phyloP scores from a whole-genome alignment of 37 sponge, comb jelly and placozoan species.

The Hormiphora californensis region DNA sequence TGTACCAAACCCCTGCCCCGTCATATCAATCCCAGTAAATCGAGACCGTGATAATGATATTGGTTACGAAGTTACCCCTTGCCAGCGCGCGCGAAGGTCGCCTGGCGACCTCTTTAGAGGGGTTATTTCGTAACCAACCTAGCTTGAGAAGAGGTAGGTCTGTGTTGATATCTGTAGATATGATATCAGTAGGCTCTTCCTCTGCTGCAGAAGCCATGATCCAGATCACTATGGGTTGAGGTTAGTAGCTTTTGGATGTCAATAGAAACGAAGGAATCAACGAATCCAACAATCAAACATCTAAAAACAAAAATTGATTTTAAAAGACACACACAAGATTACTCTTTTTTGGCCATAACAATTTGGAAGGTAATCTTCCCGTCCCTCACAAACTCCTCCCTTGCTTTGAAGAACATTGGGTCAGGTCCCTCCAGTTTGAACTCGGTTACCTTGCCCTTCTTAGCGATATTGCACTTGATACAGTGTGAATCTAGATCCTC shows the following conservation, averaged over 20 bases:
- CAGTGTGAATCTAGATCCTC: constrained; percentile 7
- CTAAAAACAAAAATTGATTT: background rate
- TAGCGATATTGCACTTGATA: constrained; percentile 9
- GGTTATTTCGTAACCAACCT: too few species aligned
- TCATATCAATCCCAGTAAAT: too few species aligned
- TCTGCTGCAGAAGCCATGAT: background rate
- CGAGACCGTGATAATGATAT: too few species aligned
- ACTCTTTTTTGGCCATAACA: background rate
- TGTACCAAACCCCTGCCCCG: too few species aligned
- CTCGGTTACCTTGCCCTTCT: background rate
- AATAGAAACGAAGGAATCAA: background rate
- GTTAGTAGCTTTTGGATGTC: background rate
- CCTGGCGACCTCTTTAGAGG: too few species aligned
- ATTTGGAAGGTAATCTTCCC: background rate
- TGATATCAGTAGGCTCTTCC: too few species aligned
- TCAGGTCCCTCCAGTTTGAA: background rate
- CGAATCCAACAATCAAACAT: too few species aligned
- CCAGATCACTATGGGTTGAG: background rate
- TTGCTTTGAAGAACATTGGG: background rate
- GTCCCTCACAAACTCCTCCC: background rate
- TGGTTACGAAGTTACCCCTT: too few species aligned
- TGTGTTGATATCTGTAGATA: too few species aligned
- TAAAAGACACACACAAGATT: background rate
- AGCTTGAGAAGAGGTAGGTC: too few species aligned
- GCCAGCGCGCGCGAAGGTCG: too few species aligned